Evolutionary conservation across 2,888 invertebrate species (phyloP).

Genomic region (Apodemia hepburni): DNA sequence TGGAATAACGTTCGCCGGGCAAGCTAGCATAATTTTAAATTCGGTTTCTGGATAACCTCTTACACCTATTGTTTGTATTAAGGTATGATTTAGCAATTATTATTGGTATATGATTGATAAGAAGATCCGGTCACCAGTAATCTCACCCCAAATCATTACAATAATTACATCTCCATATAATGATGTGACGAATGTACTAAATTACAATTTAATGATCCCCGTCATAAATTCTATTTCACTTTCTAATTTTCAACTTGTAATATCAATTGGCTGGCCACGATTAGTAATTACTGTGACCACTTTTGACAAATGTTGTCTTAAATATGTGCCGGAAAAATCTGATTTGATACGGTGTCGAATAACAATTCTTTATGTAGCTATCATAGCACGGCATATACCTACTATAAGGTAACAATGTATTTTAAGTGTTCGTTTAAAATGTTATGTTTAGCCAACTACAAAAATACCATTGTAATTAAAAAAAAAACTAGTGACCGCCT

Average conservation of each 20-base stretch:
- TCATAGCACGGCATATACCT: background rate
- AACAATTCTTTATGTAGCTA: constrained; percentile 20
- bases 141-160: background rate
- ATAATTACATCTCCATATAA: background rate
- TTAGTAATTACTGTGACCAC: constrained; percentile 66
- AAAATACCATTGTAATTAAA: background rate
- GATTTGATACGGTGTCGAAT: constrained; percentile 53
- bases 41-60: no score
- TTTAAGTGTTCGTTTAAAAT: background rate
- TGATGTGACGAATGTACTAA: background rate
- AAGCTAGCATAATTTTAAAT: no score
- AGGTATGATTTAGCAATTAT: background rate
- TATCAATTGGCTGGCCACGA: constrained; percentile 67
- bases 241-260: constrained; percentile 53
- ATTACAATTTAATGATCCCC: constrained; percentile 1
- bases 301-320: constrained; percentile 72
- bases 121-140: background rate
- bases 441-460: background rate
- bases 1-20: no score
- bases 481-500: no score
- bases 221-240: constrained; percentile 41
- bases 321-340: constrained; percentile 65
- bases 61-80: no score
- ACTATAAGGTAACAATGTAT: background rate
- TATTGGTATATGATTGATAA: background rate